phyloP scores from a whole-genome alignment of 1,140 invertebrate genomes.

The Drosophila pseudoananassae region DNA sequence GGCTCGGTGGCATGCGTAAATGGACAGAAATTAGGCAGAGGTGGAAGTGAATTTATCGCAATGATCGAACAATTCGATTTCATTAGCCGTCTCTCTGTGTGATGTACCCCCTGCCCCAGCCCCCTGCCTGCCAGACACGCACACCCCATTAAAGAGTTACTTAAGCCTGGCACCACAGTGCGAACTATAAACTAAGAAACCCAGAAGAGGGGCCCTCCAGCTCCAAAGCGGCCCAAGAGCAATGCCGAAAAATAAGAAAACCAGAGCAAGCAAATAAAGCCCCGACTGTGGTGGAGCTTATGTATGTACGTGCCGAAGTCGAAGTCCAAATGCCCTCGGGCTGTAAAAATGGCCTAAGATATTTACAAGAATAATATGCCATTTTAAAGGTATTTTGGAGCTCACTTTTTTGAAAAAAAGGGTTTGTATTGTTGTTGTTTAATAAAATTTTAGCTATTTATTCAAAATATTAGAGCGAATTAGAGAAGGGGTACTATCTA shows the following conservation, averaged over 20 bases:
- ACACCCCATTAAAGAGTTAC: constrained; percentile 43
- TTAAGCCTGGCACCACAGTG: constrained; percentile 30
- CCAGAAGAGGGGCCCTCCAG: constrained; percentile 7
- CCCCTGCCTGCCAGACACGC: constrained; percentile 16
- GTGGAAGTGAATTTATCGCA: constrained; percentile 77
- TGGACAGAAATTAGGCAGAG: constrained; percentile 56
- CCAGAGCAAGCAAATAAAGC: constrained; percentile 44
- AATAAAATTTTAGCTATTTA: too few relatives aligned
- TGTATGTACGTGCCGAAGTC: constrained; percentile 16
- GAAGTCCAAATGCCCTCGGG: constrained; percentile 26
- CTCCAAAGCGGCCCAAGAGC: constrained; percentile 36
- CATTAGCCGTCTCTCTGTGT: constrained; percentile 29
- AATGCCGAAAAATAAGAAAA: constrained; percentile 28
- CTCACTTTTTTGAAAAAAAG: too few relatives aligned
- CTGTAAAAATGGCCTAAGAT: constrained; percentile 1
- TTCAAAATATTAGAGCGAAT: too few relatives aligned
- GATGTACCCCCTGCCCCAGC: not conserved
- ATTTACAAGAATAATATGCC: constrained; percentile 1
- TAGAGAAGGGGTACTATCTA: too few relatives aligned
- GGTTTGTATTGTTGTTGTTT: too few relatives aligned
- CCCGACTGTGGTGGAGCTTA: not conserved
- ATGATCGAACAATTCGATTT: constrained; percentile 72
- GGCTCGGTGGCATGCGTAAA: constrained; percentile 56
- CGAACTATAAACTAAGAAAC: constrained; percentile 2
- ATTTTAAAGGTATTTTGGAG: not conserved